phyloP scores from a whole-genome alignment of 2,797 vertebrate genomes.

The Enteromius unitaeniatus region DNA sequence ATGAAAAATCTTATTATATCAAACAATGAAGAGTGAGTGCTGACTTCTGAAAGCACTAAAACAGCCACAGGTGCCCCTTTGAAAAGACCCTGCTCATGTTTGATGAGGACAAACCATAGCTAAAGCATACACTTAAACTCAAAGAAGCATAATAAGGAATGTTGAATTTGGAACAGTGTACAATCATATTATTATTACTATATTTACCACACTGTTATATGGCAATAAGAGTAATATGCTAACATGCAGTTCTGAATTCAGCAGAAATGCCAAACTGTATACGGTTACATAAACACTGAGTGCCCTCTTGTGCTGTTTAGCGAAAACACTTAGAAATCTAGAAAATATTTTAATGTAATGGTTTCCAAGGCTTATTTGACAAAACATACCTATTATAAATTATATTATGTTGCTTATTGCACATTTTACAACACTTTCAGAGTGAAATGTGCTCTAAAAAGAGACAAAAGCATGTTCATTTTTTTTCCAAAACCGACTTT shows the following conservation, averaged over 20 bases:
- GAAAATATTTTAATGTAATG: background rate
- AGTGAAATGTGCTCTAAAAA: background rate
- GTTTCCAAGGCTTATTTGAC: background rate
- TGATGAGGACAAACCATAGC: slow-evolving; percentile 7
- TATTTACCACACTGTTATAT: background rate
- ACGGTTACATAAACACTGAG: background rate
- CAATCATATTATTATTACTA: background rate
- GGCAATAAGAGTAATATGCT: background rate
- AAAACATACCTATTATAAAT: background rate
- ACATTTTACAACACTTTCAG: background rate
- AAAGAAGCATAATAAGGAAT: background rate
- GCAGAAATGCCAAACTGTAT: background rate
- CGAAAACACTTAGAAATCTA: background rate
- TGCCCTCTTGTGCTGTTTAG: background rate
- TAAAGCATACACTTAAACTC: background rate
- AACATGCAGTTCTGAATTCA: background rate
- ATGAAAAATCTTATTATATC: slow-evolving; percentile 24
- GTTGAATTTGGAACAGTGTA: background rate
- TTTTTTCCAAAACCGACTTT: too few relatives aligned
- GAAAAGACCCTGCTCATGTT: slow-evolving; percentile 22
- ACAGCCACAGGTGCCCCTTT: slow-evolving; percentile 28
- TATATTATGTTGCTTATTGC: background rate
- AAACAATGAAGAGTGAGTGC: slow-evolving; percentile 33
- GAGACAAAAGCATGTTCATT: background rate
- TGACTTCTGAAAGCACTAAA: slow-evolving; percentile 27